Evolutionary conservation across 53 echinoderm and acorn worm species (phyloP).

Genomic region (Temnopleurus reevesii): DNA sequence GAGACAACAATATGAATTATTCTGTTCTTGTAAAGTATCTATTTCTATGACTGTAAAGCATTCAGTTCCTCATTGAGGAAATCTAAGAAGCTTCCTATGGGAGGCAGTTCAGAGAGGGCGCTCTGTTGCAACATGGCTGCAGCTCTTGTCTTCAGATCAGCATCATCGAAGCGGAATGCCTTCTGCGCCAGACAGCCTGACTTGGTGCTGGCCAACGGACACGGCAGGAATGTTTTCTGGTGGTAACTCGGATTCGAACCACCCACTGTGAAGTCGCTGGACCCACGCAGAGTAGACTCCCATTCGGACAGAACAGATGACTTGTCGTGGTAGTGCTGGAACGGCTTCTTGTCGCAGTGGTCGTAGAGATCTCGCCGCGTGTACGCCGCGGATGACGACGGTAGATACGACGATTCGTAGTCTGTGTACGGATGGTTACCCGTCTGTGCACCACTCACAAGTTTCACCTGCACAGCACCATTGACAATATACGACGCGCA

Average conservation of each 20-base stretch:
- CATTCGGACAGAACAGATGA: slow-evolving; percentile 31
- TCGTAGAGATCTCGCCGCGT: slow-evolving; percentile 30
- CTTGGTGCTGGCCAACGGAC: slow-evolving; percentile 87
- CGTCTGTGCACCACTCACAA: slow-evolving; percentile 68
- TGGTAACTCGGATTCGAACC: slow-evolving; percentile 42
- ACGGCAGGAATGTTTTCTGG: slow-evolving; percentile 68
- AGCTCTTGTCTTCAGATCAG: slow-evolving; percentile 24
- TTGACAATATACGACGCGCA: slow-evolving; percentile 85
- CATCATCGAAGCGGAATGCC: slow-evolving; percentile 46
- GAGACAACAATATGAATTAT: background rate
- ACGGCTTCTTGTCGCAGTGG: slow-evolving; percentile 49
- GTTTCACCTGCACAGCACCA: slow-evolving; percentile 83
- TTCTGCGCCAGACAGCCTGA: slow-evolving; percentile 84
- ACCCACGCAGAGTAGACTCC: slow-evolving; percentile 21
- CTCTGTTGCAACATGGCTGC: slow-evolving; percentile 57
- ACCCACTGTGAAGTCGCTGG: slow-evolving; percentile 41
- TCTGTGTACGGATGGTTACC: slow-evolving; percentile 56
- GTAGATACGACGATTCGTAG: slow-evolving; percentile 56
- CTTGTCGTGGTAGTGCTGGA: slow-evolving; percentile 48
- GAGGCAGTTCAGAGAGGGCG: slow-evolving; percentile 73
- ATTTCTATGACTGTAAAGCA: slow-evolving; percentile 41
- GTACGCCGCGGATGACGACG: slow-evolving; percentile 41
- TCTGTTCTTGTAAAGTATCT: background rate
- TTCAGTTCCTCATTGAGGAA: slow-evolving; percentile 86
- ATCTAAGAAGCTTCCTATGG: slow-evolving; percentile 86